Conservation (phyloP, 2,888 invertebrate species). For the Erebia palarica region DNA sequence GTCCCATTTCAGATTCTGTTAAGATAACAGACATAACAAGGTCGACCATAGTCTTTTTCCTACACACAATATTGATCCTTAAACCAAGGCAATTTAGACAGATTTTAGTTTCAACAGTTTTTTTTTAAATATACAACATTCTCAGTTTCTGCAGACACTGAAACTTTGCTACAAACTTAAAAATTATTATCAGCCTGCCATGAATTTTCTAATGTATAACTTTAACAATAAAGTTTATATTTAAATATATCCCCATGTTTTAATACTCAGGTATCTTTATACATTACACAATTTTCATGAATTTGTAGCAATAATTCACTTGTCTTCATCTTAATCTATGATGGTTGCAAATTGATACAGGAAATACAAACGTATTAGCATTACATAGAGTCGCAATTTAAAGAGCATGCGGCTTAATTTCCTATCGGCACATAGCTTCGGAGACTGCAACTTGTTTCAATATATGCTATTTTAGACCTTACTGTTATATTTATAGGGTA, state of each 20-base stretch:
- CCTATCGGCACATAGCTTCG: not conserved
- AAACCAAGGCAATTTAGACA: not conserved
- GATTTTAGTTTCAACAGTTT: not conserved
- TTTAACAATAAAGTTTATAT: not conserved
- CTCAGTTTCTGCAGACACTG: not conserved
- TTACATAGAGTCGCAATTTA: not conserved
- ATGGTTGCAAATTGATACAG: not conserved
- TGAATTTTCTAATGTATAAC: not conserved
- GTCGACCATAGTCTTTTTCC: not conserved
- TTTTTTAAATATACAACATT: not conserved
- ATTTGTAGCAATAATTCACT: not conserved
- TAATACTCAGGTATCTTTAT: not conserved
- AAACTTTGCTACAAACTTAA: not conserved
- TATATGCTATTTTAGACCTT: not conserved
- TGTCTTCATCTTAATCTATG: slow-evolving; percentile 1
- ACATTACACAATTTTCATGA: not conserved
- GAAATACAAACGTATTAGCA: not conserved
- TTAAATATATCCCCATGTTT: not conserved
- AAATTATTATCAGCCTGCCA: not conserved
- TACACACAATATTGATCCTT: not conserved
- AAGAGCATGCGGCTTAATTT: slow-evolving; percentile 3
- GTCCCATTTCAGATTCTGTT: slow-evolving; percentile 27
- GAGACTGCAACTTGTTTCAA: slow-evolving; percentile 6
- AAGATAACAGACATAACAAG: slow-evolving; percentile 26
- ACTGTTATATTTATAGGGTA: not conserved